These are phyloP conservation scores for Cossypha dichroa DNA, from an alignment of 2,797 vertebrate genomes.

Conservation along the genomic window DNA sequence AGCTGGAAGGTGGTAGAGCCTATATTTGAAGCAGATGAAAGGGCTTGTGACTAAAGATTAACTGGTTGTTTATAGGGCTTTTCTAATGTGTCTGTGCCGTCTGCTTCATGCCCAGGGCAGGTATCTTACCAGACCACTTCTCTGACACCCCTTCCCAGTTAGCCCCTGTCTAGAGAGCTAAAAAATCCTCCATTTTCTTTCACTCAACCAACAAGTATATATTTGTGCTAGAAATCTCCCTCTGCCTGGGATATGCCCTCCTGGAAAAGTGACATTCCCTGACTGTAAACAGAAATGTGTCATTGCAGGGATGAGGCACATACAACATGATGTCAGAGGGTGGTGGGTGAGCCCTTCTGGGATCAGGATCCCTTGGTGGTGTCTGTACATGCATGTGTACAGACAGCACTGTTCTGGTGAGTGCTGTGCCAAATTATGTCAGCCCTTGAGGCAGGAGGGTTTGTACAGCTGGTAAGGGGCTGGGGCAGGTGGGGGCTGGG, in stretches of 20 bases:
- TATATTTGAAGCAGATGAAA: constrained; percentile 28
- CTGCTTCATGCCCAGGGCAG: background rate
- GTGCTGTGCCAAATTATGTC: background rate
- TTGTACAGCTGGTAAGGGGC: background rate
- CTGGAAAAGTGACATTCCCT: background rate
- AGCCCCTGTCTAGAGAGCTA: background rate
- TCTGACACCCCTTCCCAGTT: background rate
- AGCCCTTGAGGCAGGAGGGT: background rate
- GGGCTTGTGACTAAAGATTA: background rate
- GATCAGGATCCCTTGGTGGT: background rate
- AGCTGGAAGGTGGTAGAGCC: constrained; percentile 11
- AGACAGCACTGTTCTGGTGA: background rate
- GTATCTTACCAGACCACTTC: background rate
- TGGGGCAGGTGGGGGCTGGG: background rate
- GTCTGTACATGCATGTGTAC: background rate
- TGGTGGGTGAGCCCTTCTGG: background rate
- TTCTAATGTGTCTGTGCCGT: background rate
- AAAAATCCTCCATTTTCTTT: background rate
- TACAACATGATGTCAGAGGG: background rate
- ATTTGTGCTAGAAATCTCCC: background rate
- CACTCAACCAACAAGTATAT: background rate
- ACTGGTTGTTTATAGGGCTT: background rate
- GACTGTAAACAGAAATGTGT: background rate
- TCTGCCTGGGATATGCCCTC: background rate
- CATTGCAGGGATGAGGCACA: background rate